phyloP scores from a whole-genome alignment of 2,888 invertebrate species.

The Mythimna impura region DNA sequence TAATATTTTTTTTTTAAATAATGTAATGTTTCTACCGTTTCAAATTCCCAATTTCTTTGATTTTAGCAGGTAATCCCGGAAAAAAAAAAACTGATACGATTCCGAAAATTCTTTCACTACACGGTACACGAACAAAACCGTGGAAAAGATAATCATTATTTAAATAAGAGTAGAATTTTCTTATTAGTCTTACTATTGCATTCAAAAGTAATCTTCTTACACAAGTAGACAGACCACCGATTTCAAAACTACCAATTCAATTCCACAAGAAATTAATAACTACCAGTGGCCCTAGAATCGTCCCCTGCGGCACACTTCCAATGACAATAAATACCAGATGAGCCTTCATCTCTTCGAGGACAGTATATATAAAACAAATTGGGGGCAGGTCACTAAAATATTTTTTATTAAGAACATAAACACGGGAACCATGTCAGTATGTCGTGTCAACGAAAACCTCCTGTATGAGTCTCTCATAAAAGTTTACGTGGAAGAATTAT shows the following conservation, averaged over 20 bases:
- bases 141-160: too few relatives aligned
- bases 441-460: constrained; percentile 58
- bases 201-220: neutral
- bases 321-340: constrained; percentile 51
- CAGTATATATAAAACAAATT: constrained; percentile 57
- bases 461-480: constrained; percentile 59
- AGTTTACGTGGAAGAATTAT: constrained; percentile 64
- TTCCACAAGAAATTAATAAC: neutral
- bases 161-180: neutral
- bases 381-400: constrained; percentile 58
- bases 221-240: neutral
- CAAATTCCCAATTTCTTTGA: too few relatives aligned
- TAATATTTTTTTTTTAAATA: too few relatives aligned
- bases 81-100: too few relatives aligned
- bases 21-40: too few relatives aligned
- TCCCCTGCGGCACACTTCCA: constrained; percentile 31
- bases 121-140: too few relatives aligned
- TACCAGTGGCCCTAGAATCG: constrained; percentile 20
- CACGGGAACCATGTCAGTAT: constrained; percentile 61
- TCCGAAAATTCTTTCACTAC: too few relatives aligned
- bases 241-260: neutral
- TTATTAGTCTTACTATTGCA: neutral
- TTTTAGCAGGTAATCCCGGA: too few relatives aligned
- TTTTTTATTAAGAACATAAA: constrained; percentile 64
- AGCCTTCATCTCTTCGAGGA: constrained; percentile 33